phyloP scores from a whole-genome alignment of 2,113 vertebrate genomes.

The rat (Rattus norvegicus) region GRCr8 NC_086021.1:131277001-131277500 shows the following conservation, averaged over 20 bases:
- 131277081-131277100: background rate
- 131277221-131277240: background rate
- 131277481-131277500: background rate
- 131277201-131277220: background rate
- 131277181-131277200: background rate
- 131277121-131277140: background rate
- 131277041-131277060: background rate
- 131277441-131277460: background rate
- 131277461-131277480: background rate
- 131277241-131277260: constrained; percentile 1
- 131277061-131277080: background rate
- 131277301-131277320: constrained; percentile 29
- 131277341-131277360: background rate
- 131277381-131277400: background rate
- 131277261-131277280: background rate
- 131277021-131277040: background rate
- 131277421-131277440: background rate
- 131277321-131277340: background rate
- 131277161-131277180: background rate
- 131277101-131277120: background rate
- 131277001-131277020: background rate
- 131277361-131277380: background rate
- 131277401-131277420: background rate
- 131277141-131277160: background rate
- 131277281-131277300: background rate